phyloP scores from a whole-genome alignment of 2,113 vertebrate genomes.

The Trinectes maculatus region DNA sequence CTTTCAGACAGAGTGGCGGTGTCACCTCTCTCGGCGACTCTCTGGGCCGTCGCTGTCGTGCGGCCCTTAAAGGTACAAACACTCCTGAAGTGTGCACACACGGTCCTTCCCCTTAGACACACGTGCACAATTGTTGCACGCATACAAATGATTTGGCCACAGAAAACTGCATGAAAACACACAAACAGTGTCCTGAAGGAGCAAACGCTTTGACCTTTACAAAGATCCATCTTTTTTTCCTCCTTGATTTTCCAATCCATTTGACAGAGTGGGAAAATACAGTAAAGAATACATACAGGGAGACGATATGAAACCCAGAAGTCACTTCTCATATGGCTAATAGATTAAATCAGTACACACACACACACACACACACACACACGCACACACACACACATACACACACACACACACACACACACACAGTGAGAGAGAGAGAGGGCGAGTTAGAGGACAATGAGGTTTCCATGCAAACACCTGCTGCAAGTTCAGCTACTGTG shows the following conservation, averaged over 20 bases:
- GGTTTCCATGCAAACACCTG: slow-evolving; percentile 35
- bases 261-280: slow-evolving; percentile 27
- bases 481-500: slow-evolving; percentile 22
- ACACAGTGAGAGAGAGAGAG: too few species aligned
- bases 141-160: too few species aligned
- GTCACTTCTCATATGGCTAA: slow-evolving; percentile 30
- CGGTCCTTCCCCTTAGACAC: neutral
- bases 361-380: too few species aligned
- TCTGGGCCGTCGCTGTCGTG: slow-evolving; percentile 61
- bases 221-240: slow-evolving; percentile 49
- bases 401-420: too few species aligned
- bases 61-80: slow-evolving; percentile 47
- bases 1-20: slow-evolving; percentile 59
- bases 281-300: too few species aligned
- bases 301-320: slow-evolving; percentile 32
- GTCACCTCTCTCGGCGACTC: slow-evolving; percentile 67
- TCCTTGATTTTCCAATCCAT: slow-evolving; percentile 50
- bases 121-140: slow-evolving; percentile 5
- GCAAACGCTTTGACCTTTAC: slow-evolving; percentile 62
- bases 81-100: slow-evolving; percentile 19
- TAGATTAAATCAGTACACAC: too few species aligned
- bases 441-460: neutral
- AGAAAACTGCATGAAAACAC: slow-evolving; percentile 30
- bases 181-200: slow-evolving; percentile 37
- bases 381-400: too few species aligned